These are phyloP conservation scores for Neoaliturus tenellus DNA, from an alignment of 2,888 invertebrate species.

Conservation along the genomic window DNA sequence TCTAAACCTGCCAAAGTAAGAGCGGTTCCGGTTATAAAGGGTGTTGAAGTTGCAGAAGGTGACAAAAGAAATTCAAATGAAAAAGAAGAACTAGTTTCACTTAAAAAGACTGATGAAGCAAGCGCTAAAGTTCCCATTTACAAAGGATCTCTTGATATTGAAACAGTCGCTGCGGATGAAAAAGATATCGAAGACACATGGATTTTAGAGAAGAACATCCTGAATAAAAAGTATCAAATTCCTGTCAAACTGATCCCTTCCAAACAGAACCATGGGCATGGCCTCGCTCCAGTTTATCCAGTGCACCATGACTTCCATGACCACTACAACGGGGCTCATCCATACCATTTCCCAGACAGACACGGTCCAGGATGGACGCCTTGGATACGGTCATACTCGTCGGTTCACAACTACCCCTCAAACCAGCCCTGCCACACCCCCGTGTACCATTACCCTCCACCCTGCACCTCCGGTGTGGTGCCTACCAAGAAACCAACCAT, in stretches of 20 bases:
- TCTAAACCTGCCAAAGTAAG: conserved; percentile 18
- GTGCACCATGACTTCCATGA: conserved; percentile 52
- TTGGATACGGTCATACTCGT: conserved; percentile 33
- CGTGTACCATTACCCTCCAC: conserved; percentile 51
- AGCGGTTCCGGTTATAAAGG: conserved; percentile 40
- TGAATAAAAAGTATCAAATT: conserved; percentile 25
- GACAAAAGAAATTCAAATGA: background rate
- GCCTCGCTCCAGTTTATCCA: conserved; percentile 25
- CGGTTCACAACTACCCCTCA: conserved; percentile 32
- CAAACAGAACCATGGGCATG: background rate
- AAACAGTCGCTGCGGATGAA: conserved; percentile 18
- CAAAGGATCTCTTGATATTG: conserved; percentile 43
- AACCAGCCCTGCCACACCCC: conserved; percentile 42
- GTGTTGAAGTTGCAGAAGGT: background rate
- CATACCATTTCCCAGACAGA: conserved; percentile 20
- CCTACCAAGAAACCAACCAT: conserved; percentile 51
- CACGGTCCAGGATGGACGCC: conserved; percentile 41
- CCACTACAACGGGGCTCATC: conserved; percentile 32
- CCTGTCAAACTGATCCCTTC: conserved; percentile 42
- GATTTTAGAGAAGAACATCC: conserved; percentile 48
- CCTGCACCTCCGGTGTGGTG: conserved; percentile 2
- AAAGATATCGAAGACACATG: conserved; percentile 44
- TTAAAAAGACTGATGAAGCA: background rate
- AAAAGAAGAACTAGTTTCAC: conserved; percentile 1
- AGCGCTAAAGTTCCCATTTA: conserved; percentile 33